Evolutionary conservation across 1,140 invertebrate genomes (phyloP).

Genomic region (Drosophila ironensis): DNA sequence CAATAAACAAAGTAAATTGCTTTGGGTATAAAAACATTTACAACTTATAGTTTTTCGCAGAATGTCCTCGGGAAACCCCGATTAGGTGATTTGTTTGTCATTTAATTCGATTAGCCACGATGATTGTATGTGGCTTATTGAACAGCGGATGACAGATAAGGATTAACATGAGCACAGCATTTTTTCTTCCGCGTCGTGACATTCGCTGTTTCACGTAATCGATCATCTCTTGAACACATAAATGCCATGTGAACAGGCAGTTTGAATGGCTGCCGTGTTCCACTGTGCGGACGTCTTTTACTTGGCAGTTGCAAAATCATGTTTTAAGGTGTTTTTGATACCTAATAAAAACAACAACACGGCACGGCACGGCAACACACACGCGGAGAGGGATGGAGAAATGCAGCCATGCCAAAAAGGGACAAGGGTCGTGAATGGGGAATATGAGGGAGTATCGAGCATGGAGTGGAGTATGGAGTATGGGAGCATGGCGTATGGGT

Average conservation of each 20-base stretch:
- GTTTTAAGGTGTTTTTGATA: constrained; percentile 80
- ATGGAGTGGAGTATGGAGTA: no score
- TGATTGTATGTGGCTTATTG: constrained; percentile 3
- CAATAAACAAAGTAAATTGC: no score
- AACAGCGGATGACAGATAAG: constrained; percentile 5
- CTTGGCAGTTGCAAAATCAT: constrained; percentile 77
- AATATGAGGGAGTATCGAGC: constrained; percentile 23
- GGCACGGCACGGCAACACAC: constrained; percentile 5
- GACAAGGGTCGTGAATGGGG: constrained; percentile 30
- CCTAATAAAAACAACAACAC: constrained; percentile 80
- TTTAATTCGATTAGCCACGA: constrained; percentile 7
- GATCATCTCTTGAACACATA: constrained; percentile 27
- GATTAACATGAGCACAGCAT: neutral
- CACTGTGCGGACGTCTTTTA: constrained; percentile 51
- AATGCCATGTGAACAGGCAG: constrained; percentile 29
- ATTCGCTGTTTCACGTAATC: constrained; percentile 13
- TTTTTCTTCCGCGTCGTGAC: constrained; percentile 20
- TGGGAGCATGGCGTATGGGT: no score
- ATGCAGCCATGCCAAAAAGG: constrained; percentile 65
- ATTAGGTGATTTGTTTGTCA: neutral
- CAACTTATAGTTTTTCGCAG: neutral
- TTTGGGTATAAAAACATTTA: neutral
- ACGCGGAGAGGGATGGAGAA: constrained; percentile 5
- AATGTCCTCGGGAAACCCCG: neutral
- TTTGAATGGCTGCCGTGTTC: constrained; percentile 20